These are phyloP conservation scores for Danionella cerebrum DNA, from an alignment of 2,113 vertebrate genomes.

Conservation along the genomic window DNA sequence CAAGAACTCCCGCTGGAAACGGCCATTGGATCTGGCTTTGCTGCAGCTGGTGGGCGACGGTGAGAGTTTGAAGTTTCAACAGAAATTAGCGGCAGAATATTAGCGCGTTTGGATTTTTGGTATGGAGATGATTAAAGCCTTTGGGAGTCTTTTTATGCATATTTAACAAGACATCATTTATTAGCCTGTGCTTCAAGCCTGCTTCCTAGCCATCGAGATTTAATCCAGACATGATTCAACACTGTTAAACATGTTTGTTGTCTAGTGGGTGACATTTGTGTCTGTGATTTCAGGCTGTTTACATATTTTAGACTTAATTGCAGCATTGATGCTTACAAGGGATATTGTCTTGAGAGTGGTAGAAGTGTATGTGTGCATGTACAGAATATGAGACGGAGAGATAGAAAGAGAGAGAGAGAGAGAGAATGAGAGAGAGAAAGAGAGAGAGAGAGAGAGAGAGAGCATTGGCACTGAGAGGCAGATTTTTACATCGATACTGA, in stretches of 20 bases:
- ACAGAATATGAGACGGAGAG: too few relatives aligned
- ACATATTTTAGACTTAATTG: slow-evolving; percentile 8
- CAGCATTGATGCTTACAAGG: background rate
- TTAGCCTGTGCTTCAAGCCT: background rate
- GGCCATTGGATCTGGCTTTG: slow-evolving; percentile 83
- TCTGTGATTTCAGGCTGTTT: slow-evolving; percentile 1
- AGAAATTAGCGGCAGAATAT: background rate
- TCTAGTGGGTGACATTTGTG: slow-evolving; percentile 9
- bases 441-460: too few relatives aligned
- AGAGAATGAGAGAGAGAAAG: background rate
- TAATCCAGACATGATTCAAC: background rate
- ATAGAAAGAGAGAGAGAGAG: background rate
- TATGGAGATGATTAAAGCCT: slow-evolving; percentile 31
- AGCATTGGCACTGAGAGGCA: too few relatives aligned
- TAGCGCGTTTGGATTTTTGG: background rate
- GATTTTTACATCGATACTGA: too few relatives aligned
- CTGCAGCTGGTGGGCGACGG: slow-evolving; percentile 91
- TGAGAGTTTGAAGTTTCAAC: slow-evolving; percentile 47
- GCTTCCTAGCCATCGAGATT: background rate
- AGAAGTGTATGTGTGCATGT: too few relatives aligned
- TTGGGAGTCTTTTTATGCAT: slow-evolving; percentile 12
- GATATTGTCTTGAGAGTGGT: slow-evolving; percentile 3
- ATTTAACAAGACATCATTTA: slow-evolving; percentile 4
- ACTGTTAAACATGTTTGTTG: background rate
- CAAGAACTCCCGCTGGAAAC: slow-evolving; percentile 89